Evolutionary conservation across 2,888 invertebrate genomes (phyloP).

Genomic region (Tholera decimalis): DNA sequence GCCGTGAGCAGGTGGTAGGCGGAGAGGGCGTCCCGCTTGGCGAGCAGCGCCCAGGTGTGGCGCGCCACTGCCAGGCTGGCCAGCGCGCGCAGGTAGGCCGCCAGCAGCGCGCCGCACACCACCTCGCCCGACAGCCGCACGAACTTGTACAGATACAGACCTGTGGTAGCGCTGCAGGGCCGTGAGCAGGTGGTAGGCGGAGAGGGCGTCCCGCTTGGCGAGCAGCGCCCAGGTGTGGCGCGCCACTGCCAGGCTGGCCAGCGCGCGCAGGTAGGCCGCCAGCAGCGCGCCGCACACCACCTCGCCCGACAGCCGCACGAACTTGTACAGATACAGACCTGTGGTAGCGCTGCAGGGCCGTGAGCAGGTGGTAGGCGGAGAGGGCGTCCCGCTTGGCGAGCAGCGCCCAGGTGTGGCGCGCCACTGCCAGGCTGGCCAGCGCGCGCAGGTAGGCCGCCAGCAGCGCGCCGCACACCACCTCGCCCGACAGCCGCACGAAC

Average conservation of each 20-base stretch:
- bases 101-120: constrained; percentile 95
- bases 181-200: constrained; percentile 78
- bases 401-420: constrained; percentile 93
- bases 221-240: constrained; percentile 93
- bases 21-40: constrained; percentile 82
- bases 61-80: constrained; percentile 95
- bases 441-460: constrained; percentile 97
- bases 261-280: constrained; percentile 96
- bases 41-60: constrained; percentile 93
- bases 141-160: constrained; percentile 96
- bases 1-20: constrained; percentile 89
- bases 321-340: constrained; percentile 95
- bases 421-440: constrained; percentile 95
- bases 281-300: constrained; percentile 96
- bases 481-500: constrained; percentile 97
- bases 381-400: constrained; percentile 83
- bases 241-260: constrained; percentile 95
- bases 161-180: constrained; percentile 94
- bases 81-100: constrained; percentile 97
- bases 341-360: constrained; percentile 94
- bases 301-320: constrained; percentile 97
- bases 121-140: constrained; percentile 97
- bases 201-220: constrained; percentile 81
- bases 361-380: constrained; percentile 83
- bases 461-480: constrained; percentile 95